These are phyloP conservation scores for Notocelia uddmanniana DNA, from an alignment of 2,888 invertebrate genomes.

Conservation along the genomic window DNA sequence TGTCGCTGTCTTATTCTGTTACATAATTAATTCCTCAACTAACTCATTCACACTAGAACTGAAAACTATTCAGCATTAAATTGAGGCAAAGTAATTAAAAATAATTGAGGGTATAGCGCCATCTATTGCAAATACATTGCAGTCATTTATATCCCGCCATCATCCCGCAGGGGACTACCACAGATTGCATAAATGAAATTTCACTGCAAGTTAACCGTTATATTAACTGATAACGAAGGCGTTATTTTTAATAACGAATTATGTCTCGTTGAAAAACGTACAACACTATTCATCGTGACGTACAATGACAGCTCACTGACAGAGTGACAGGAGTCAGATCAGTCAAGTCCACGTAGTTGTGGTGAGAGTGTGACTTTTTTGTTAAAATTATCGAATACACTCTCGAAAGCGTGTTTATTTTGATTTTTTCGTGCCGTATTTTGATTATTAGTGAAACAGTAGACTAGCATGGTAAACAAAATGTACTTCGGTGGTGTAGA, in stretches of 20 bases:
- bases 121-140: neutral
- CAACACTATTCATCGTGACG: slow-evolving; percentile 23
- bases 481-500: slow-evolving; percentile 79
- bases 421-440: slow-evolving; percentile 47
- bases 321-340: neutral
- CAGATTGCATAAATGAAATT: neutral
- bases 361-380: slow-evolving; percentile 23
- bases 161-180: neutral
- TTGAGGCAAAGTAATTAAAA: no score
- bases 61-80: no score
- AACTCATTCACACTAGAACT: no score
- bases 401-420: slow-evolving; percentile 44
- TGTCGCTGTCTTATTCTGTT: no score
- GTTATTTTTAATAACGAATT: neutral
- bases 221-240: neutral
- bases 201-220: slow-evolving; percentile 12
- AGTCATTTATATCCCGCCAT: neutral
- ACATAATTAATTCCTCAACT: no score
- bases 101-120: neutral
- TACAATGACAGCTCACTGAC: slow-evolving; percentile 13
- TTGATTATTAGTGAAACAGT: slow-evolving; percentile 47
- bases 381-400: slow-evolving; percentile 39
- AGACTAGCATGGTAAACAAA: slow-evolving; percentile 52
- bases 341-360: slow-evolving; percentile 30
- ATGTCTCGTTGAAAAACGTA: neutral